Evolutionary conservation across 2,113 vertebrate genomes (phyloP).

Genomic region (Brachyhypopomus gauderio): DNA sequence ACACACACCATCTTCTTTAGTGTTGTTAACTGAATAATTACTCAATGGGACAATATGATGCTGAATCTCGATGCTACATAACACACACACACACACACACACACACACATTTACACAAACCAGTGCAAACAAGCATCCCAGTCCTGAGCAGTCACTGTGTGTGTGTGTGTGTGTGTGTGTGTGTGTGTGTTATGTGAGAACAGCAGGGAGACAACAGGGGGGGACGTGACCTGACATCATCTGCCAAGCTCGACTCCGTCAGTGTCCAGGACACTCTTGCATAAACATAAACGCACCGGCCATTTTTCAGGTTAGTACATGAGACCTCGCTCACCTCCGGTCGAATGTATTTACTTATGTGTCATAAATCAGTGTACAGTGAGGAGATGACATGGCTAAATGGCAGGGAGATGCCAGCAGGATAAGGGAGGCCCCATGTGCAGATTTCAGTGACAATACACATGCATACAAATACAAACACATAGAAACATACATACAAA

Average conservation of each 20-base stretch:
- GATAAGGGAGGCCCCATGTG: slow-evolving; percentile 29
- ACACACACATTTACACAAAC: slow-evolving; percentile 39
- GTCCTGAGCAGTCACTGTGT: neutral
- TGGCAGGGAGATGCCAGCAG: slow-evolving; percentile 40
- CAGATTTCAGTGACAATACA: slow-evolving; percentile 42
- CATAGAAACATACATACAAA: slow-evolving; percentile 20
- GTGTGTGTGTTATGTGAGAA: neutral
- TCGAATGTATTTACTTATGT: slow-evolving; percentile 38
- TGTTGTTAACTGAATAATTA: slow-evolving; percentile 38
- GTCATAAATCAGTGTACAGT: slow-evolving; percentile 48
- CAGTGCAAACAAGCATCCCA: too few relatives aligned
- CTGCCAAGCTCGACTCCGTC: slow-evolving; percentile 1
- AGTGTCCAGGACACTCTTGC: slow-evolving; percentile 4
- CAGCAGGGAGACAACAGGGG: neutral
- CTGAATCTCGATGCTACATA: neutral
- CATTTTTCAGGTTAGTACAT: slow-evolving; percentile 23
- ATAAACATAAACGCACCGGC: slow-evolving; percentile 39
- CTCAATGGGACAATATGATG: neutral
- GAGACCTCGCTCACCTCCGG: slow-evolving; percentile 32
- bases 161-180: neutral
- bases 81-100: slow-evolving; percentile 24
- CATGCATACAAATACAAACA: neutral
- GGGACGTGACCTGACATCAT: slow-evolving; percentile 6
- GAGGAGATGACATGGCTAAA: slow-evolving; percentile 51
- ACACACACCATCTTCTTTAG: slow-evolving; percentile 65